Base-by-base conservation (phyloP, 2,888 invertebrate genomes). In the Dorcus hopei region DNA sequence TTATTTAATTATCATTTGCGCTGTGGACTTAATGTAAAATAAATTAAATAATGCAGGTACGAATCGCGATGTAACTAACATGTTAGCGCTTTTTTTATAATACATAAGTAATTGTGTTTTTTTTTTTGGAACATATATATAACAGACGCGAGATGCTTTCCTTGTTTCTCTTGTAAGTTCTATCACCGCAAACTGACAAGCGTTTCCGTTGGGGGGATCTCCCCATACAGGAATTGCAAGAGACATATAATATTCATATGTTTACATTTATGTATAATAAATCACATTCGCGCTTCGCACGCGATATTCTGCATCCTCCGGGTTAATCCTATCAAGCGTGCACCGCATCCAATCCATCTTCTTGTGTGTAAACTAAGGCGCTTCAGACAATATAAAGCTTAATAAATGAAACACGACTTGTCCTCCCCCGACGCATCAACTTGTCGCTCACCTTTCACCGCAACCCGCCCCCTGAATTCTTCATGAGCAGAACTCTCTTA, bases 331-430 rank as follows among this genome's bases (percentile, higher is more conserved):
- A 16, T 54, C 54, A 54, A 54, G 48, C 48, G 45, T 54, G 54
- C 16, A 38, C 14, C 9, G 54, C 11, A 39, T 47, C 40, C 57
- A 51, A 57, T 52, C 52, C 45, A 51, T 52, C 52, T 51, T 56
- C 9, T 19, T 14, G 11, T 14, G 11, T 11, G 11, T 42, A 38
- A 52, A 52, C 47, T 52, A 60, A 57, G 57, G 57, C 61, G 57
- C 58, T 59, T 63, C 58, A 58, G 65, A 58, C 62, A 63, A 61
- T 59, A 58, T 58, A 63, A 61, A 63, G 61, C 62, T 65, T 65
- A 65, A 65, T 63, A 65, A 65, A 65, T 65, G 65, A 59, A 65
- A 58, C 57, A 54, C 54, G 55, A 57, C 14, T 41, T 39, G 43
- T 38, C 42, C 51, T 51, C 61, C 58, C 59, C 54, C 55, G 58